Conservation (phyloP, 2,888 invertebrate genomes). For the Heliconius sara region DNA sequence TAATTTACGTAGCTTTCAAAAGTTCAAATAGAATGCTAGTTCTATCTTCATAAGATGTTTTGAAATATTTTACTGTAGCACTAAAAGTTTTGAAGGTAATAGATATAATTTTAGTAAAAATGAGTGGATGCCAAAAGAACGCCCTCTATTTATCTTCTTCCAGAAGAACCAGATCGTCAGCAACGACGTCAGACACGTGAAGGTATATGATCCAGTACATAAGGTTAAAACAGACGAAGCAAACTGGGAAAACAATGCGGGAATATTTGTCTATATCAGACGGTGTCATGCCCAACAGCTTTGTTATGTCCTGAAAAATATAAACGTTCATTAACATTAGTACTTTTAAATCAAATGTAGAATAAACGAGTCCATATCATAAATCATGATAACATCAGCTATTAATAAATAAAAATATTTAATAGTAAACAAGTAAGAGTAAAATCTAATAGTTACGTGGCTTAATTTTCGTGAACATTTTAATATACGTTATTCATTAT, state of each 20-base stretch:
- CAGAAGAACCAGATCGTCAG: slow-evolving; percentile 95
- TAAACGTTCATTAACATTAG: neutral
- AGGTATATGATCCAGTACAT: slow-evolving; percentile 99
- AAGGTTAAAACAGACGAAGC: slow-evolving; percentile 99
- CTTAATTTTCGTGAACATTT: slow-evolving; percentile 29
- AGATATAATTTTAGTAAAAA: slow-evolving; percentile 62
- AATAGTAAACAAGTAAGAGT: slow-evolving; percentile 15
- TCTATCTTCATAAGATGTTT: neutral
- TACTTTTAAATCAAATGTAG: neutral
- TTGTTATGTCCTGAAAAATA: slow-evolving; percentile 90
- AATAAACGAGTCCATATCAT: slow-evolving; percentile 13
- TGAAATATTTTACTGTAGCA: slow-evolving; percentile 6
- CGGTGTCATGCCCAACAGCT: slow-evolving; percentile 95
- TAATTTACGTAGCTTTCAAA: neutral
- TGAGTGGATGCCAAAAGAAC: slow-evolving; percentile 66
- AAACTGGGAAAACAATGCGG: slow-evolving; percentile 98
- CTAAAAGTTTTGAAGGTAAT: slow-evolving; percentile 71
- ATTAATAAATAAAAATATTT: slow-evolving; percentile 33
- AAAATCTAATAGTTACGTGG: slow-evolving; percentile 18
- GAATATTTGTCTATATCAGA: slow-evolving; percentile 99
- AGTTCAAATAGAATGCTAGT: neutral
- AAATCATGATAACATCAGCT: slow-evolving; percentile 38
- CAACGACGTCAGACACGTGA: slow-evolving; percentile 97
- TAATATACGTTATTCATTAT: slow-evolving; percentile 26
- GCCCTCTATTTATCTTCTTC: slow-evolving; percentile 85